Base-by-base conservation (phyloP, 2,888 invertebrate species). In the Nymphalis urticae region DNA sequence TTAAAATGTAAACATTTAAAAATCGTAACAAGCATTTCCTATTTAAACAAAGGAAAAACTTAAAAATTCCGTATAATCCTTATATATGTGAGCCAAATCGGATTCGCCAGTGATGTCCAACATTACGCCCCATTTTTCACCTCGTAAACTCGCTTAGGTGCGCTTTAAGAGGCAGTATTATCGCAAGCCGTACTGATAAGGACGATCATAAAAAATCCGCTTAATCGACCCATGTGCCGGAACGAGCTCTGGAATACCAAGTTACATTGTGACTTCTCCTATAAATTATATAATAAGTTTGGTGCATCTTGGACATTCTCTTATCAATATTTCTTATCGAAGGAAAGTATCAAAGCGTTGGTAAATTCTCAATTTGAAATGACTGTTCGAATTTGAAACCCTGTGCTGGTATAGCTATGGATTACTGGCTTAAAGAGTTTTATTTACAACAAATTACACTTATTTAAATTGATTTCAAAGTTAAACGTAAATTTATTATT, bases 121-220 rank as follows among this genome's bases (percentile, higher is more conserved):
- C 63, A 69, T 69, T 71, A 71, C 54, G 63, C 61, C 60, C 61
- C 66, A 69, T 69, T 69, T 69, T 62, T 69, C 69, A 69, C 69
- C 69, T 71, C 69, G 64, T 69, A 69, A 69, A 69, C 56, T 48
- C 66, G 59, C 65, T 68, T 62, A 65, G 65, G 68, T 71, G 65
- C 65, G 62, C 68, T 71, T 68, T 65, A 68, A 71, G 68, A 72
- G 68, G 68, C 69, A 71, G 63, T 66, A 71, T 69, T 72, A 71
- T 74, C 73, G 73, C 71, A 62, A 68, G 64, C 66, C 64, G 66
- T 68, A 73, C 71, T 70, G 71, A 73, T 73, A 73, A 73, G 73
- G 42, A 66, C 58, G 70, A 61, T 72, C 70, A 68, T 73, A 73
- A 72, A 70, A 65, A 72, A 73, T 68, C 73, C 68, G 70, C 73